A percentile compares a stretch with the other conserved stretches of the same genome.
Conservation (phyloP, 1,140 invertebrate genomes). For the Sogatella furcifera region DNA sequence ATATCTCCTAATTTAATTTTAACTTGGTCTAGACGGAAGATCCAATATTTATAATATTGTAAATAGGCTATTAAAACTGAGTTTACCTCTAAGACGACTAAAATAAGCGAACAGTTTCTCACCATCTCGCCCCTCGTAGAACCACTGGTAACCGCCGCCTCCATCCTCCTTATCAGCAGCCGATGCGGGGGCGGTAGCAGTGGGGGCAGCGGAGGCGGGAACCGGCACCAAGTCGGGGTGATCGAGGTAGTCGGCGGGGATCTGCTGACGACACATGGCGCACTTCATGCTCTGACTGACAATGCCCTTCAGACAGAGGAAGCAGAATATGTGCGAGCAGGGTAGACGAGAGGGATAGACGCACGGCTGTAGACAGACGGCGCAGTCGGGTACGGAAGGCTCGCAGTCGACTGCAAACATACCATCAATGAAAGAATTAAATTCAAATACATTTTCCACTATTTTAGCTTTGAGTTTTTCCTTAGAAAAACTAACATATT, state of each 20-base stretch:
- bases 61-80: no score
- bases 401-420: neutral
- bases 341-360: constrained; percentile 81
- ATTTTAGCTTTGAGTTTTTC: no score
- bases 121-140: constrained; percentile 90
- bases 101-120: constrained; percentile 27
- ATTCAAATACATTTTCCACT: no score
- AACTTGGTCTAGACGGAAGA: no score
- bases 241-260: constrained; percentile 72
- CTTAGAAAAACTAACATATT: no score
- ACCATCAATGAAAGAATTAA: no score
- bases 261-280: constrained; percentile 74
- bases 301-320: constrained; percentile 86
- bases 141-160: constrained; percentile 82
- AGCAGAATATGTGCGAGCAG: constrained; percentile 93
- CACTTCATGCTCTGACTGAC: constrained; percentile 75
- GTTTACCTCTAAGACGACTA: neutral
- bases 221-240: constrained; percentile 63
- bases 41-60: no score
- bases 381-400: constrained; percentile 52
- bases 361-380: constrained; percentile 81
- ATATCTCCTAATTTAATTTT: no score
- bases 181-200: constrained; percentile 44
- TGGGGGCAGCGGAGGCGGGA: constrained; percentile 30
- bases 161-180: constrained; percentile 27